Percentiles rank a stretch among this genome's conserved stretches.
phyloP scores from a whole-genome alignment of 2,888 invertebrate genomes.

The Drosophila buzzatii region DNA sequence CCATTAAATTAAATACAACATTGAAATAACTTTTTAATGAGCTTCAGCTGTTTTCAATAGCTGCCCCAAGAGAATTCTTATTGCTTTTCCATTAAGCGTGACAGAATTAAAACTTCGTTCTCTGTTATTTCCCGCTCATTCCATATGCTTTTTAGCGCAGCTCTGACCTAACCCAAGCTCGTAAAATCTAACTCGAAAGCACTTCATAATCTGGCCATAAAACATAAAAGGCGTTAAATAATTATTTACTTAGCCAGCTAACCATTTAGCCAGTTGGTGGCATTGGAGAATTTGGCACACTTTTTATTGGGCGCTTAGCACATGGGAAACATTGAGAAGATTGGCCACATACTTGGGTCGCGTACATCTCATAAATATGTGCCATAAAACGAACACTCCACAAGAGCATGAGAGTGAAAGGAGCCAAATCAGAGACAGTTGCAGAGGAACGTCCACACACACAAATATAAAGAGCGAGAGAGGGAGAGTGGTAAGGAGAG shows the following conservation, averaged over 20 bases:
- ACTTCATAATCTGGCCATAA: constrained; percentile 57
- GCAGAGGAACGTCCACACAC: constrained; percentile 7
- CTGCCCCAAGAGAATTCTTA: constrained; percentile 7
- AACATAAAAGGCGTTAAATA: constrained; percentile 70
- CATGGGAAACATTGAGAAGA: constrained; percentile 22
- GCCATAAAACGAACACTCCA: constrained; percentile 52
- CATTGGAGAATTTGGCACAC: constrained; percentile 62
- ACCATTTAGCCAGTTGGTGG: constrained; percentile 51
- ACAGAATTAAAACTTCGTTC: constrained; percentile 40
- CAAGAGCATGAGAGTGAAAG: constrained; percentile 25
- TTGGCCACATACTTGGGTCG: constrained; percentile 31
- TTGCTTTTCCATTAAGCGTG: constrained; percentile 39
- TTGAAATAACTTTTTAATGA: constrained; percentile 28
- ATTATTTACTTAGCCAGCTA: constrained; percentile 64
- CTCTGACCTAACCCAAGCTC: constrained; percentile 50
- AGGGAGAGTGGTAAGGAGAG: background rate
- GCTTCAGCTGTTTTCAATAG: constrained; percentile 1
- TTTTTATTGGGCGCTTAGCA: constrained; percentile 56
- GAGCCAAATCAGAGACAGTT: constrained; percentile 37
- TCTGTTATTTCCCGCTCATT: constrained; percentile 6
- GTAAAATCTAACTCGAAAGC: constrained; percentile 46
- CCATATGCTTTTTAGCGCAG: constrained; percentile 8
- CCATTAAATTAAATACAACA: background rate
- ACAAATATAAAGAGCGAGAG: background rate
- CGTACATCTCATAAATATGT: constrained; percentile 56